These are phyloP conservation scores for Aspidiotus rigidus DNA, from an alignment of 2,888 invertebrate species.

Conservation along the genomic window DNA sequence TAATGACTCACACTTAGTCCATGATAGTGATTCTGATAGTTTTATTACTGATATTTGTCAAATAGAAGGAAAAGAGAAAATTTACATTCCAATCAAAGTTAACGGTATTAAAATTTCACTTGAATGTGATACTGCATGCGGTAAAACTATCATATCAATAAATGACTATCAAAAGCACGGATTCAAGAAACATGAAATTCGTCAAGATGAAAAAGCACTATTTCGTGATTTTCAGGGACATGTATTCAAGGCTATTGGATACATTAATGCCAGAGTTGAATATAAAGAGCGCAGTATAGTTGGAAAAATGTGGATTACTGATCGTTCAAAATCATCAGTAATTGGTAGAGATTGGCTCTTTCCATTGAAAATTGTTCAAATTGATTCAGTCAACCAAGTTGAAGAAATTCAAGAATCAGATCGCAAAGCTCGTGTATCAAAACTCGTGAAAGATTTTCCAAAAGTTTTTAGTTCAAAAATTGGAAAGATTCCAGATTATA, in stretches of 20 bases:
- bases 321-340: conserved; percentile 1
- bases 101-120: neutral
- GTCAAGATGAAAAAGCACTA: neutral
- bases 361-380: neutral
- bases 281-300: conserved; percentile 1
- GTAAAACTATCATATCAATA: neutral
- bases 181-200: neutral
- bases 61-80: neutral
- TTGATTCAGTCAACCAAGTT: conserved; percentile 1
- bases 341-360: neutral
- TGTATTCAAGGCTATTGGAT: conserved; percentile 1
- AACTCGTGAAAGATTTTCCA: neutral
- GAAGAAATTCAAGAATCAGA: conserved; percentile 1
- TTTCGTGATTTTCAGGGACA: neutral
- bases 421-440: neutral
- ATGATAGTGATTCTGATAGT: neutral
- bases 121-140: conserved; percentile 1
- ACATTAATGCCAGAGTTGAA: neutral
- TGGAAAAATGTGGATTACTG: neutral
- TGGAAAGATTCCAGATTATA: neutral
- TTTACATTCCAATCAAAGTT: neutral
- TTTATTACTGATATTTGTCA: neutral
- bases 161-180: neutral
- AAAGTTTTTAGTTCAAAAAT: neutral
- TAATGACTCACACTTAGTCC: neutral